Evolutionary conservation across 2,888 invertebrate species (phyloP), one percentile per base, ranked within the genome.

Genomic region (Alsophila aescularia): DNA sequence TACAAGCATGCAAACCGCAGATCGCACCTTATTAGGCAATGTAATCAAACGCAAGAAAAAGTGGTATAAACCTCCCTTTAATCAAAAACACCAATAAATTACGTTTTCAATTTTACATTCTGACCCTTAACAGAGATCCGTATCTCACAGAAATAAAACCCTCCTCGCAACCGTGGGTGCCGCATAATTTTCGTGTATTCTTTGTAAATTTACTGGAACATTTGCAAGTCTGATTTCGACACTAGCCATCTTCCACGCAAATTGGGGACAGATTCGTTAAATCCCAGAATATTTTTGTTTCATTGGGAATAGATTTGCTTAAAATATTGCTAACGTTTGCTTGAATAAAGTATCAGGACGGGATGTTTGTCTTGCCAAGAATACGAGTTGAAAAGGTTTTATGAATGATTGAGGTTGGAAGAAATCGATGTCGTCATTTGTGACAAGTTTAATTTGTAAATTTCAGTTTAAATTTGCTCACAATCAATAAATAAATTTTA

Each of bases 171-270:
- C 69, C 58, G 61, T 59, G 67, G 69, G 70, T 60, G 76, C 83
- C 73, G 85, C 77, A 85, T 85, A 85, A 85, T 85, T 83, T 83
- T 75, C 74, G 61, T 75, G 82, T 83, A 83, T 83, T 83, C 83
- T 85, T 85, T 83, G 81, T 73, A n/a, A n/a, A 83, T 84, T 84
- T 81, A 79, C 79, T 76, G 64, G 57, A 52, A 55, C 72, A 85
- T 85, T 85, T 85, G 85, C 86, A 85, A 85, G 78, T 81, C 85
- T 72, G 77, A 83, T 83, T 70, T 54, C 58, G 54, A 67, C 67
- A 66, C 70, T 66, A 63, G 69, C 64, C 65, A 65, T 60, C 50
- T 55, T 49, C 62, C 58, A 56, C 60, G 45, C 65, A 66, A 70
- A 68, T 69, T 66, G 66, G 66, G 60, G 60, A 58, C 59, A 55